Conservation (phyloP, 2,797 vertebrate genomes). For the Cuculus canorus region DNA sequence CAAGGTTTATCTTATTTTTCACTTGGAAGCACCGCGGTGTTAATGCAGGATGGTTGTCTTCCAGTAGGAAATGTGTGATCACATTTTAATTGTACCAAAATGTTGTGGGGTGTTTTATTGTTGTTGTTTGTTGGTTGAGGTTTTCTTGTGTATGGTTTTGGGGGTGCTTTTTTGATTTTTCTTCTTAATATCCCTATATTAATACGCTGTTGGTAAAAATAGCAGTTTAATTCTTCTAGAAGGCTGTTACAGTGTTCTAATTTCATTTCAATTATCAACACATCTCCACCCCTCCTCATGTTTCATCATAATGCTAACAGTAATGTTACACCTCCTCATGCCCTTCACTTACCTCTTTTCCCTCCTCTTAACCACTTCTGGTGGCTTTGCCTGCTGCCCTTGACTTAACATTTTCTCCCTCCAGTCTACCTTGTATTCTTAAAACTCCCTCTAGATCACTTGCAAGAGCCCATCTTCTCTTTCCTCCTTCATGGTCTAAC, state of each 20-base stretch:
- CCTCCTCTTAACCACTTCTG: neutral
- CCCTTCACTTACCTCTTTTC: neutral
- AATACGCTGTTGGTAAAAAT: neutral
- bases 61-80: neutral
- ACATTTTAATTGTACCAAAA: neutral
- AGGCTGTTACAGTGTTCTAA: neutral
- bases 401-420: neutral
- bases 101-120: neutral
- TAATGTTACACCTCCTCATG: neutral
- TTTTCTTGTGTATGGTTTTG: too few relatives aligned
- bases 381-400: neutral
- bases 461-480: neutral
- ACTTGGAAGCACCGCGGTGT: neutral
- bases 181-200: neutral
- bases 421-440: neutral
- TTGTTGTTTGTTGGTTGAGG: fast-evolving
- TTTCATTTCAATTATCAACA: constrained; percentile 6
- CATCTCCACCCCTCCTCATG: neutral
- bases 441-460: neutral
- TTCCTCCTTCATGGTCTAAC: neutral
- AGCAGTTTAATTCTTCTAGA: neutral
- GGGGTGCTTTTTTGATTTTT: too few relatives aligned
- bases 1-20: neutral
- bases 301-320: neutral
- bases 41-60: neutral